Base-by-base conservation (phyloP, 2,888 invertebrate genomes). In the Leptinotarsa juncta region DNA sequence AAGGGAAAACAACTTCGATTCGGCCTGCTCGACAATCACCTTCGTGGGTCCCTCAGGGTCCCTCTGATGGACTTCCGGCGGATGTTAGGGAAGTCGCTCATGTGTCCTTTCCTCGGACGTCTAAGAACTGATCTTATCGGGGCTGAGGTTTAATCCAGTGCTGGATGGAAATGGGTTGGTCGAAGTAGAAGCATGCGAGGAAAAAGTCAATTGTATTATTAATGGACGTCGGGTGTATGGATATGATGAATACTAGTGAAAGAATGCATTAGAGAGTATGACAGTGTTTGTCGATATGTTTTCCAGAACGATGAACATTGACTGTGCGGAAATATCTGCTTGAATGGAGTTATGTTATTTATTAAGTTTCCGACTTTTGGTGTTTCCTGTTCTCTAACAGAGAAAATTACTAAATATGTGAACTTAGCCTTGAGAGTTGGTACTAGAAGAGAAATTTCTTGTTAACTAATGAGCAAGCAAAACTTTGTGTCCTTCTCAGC, bases 1-100 rank as follows among this genome's bases (percentile, higher is more conserved):
- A 85, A 86, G 84, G 83, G 86, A 85, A 86, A 86, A 87, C 87
- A 87, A 86, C 85, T 84, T 84, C 83, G 83, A 84, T 83, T 82
- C 82, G 79, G 78, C 73, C 78, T 69, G 71, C 82, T 81, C 83
- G 79, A 82, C 85, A 85, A 87, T 87, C 86, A 87, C 87, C 87
- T 87, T 84, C 82, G 81, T 80, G 81, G 79, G 83, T 83, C 85
- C 85, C 85, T 81, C 81, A 82, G 84, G 86, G 84, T 84, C 81
- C 73, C 65, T 70, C 82, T 84, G 86, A 87, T 86, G 86, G 87
- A 86, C 87, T 86, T 87, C 86, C 87, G 85, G 82, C 84, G 85
- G 83, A 84, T 81, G 82, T 80, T 79, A 79, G 79, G 83, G 83
- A 85, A 85, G 84, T 84, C 79, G 82, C 82, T 84, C 84, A 80